A percentile compares a stretch with the other conserved stretches of the same genome.
phyloP scores from a whole-genome alignment of 2,113 vertebrate genomes.

The Agapornis roseicollis region DNA sequence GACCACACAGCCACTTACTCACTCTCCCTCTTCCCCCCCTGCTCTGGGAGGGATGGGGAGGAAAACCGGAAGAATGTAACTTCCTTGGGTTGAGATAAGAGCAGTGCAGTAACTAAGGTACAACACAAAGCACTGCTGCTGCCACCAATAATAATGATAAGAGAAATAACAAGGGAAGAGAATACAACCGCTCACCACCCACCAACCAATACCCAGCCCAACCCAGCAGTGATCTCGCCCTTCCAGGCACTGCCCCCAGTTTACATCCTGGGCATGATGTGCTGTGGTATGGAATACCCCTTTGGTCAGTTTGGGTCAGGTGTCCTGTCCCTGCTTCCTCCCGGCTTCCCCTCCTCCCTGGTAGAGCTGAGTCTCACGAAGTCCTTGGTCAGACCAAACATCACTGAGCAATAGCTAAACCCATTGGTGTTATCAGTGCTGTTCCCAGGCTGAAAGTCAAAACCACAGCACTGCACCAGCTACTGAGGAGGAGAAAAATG shows the following conservation, averaged over 20 bases:
- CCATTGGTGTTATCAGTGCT: fast-evolving
- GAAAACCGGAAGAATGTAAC: background rate
- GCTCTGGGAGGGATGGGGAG: background rate
- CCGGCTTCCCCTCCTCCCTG: too few species aligned
- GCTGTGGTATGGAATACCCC: too few species aligned
- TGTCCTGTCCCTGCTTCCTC: too few species aligned
- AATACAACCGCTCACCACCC: background rate
- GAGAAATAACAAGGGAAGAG: too few species aligned
- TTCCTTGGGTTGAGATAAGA: background rate
- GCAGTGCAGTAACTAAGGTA: background rate
- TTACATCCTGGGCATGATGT: too few species aligned
- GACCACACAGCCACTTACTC: background rate
- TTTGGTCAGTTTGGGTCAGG: too few species aligned
- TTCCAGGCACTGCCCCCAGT: too few species aligned
- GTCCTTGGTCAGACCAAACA: too few species aligned
- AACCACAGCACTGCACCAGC: background rate
- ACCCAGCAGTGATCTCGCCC: too few species aligned
- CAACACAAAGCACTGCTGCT: background rate
- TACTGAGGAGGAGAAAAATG: background rate
- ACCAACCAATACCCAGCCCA: fast-evolving
- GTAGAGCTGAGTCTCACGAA: too few species aligned
- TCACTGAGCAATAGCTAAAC: too few species aligned
- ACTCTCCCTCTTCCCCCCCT: background rate
- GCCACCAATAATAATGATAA: background rate
- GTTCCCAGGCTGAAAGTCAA: background rate